Base-by-base conservation (phyloP, 2,113 vertebrate genomes). In the Brienomyrus brachyistius region DNA sequence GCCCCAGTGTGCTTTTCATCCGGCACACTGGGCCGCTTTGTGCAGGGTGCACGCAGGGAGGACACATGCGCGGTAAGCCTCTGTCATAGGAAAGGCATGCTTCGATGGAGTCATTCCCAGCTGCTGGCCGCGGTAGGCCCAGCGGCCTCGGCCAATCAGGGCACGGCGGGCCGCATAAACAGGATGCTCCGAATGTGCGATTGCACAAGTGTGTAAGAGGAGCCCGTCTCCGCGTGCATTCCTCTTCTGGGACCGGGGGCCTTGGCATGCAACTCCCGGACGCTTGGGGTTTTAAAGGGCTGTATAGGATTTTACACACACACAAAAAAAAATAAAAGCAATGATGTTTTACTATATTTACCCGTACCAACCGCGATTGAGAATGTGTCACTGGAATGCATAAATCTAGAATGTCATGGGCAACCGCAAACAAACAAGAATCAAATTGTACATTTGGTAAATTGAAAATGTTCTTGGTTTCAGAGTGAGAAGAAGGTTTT, bases 21-120 rank as follows among this genome's bases (percentile, higher is more conserved):
- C 95, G 93, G 94, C 94, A 93, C 92, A 94, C 93, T 92, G 88
- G 27, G 90, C 91, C 92, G 93, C 93, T 95, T 93, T 91, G 90
- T 94, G 90, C 0, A 87, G 91, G 91, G 86, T 15, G 45, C 15
- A 85, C 8, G 82, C 70, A 90, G 91, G 95, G 95, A 94, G 95
- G 96, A 96, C 96, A 97, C 96, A 96, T 97, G 96, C 96, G 96
- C 91, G 94, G 93, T 93, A 95, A 94, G 94, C 96, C 93, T 96
- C 95, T 97, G 97, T 98, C 97, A 98, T 95, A 96, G 94, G 97
- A 98, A 98, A 97, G 97, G 97, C 97, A 98, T 98, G 97, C 97
- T 96, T 97, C 95, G 93, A 96, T 96, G 95, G 95, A 97, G 96
- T 93, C 91, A 94, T 96, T 97, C 96, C 97, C 97, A 98, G 97